Conservation (phyloP, 2,888 invertebrate species). For the Chloroclystis v-ata region DNA sequence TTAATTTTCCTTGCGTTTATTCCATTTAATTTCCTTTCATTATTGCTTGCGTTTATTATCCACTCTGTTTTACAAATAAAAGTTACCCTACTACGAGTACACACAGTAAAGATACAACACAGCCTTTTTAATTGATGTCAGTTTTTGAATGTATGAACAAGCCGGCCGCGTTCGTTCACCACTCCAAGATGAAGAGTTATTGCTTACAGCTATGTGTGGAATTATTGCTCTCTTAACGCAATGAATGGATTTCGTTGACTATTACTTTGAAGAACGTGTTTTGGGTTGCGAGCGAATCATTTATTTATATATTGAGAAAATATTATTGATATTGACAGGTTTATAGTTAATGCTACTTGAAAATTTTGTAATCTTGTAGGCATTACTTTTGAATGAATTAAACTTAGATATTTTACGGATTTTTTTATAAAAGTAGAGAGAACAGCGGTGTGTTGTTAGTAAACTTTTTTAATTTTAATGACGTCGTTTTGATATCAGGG, state of each 20-base stretch:
- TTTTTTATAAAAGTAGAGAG: too few relatives aligned
- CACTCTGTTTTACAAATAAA: not conserved
- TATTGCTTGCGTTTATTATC: too few relatives aligned
- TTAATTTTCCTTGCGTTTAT: too few relatives aligned
- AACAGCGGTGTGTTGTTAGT: too few relatives aligned
- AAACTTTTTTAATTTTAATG: too few relatives aligned
- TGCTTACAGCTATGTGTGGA: slow-evolving; percentile 10
- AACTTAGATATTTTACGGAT: too few relatives aligned
- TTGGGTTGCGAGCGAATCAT: not conserved
- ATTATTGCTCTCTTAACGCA: slow-evolving; percentile 26
- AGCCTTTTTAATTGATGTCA: slow-evolving; percentile 67
- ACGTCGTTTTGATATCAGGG: too few relatives aligned
- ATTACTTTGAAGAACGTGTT: slow-evolving; percentile 42
- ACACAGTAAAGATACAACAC: slow-evolving; percentile 21
- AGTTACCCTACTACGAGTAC: slow-evolving; percentile 22
- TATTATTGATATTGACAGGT: not conserved
- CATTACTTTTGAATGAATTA: too few relatives aligned
- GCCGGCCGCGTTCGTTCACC: slow-evolving; percentile 60
- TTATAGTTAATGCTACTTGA: too few relatives aligned
- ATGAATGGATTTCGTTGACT: slow-evolving; percentile 71
- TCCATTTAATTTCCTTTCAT: too few relatives aligned
- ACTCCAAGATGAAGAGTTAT: slow-evolving; percentile 59
- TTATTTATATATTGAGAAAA: slow-evolving; percentile 4
- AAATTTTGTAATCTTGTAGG: too few relatives aligned
- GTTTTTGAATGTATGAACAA: slow-evolving; percentile 64